A percentile compares a stretch with the other conserved stretches of the same genome.
Conservation (phyloP, 2,797 vertebrate species). For the Mastacembelus armatus region DNA sequence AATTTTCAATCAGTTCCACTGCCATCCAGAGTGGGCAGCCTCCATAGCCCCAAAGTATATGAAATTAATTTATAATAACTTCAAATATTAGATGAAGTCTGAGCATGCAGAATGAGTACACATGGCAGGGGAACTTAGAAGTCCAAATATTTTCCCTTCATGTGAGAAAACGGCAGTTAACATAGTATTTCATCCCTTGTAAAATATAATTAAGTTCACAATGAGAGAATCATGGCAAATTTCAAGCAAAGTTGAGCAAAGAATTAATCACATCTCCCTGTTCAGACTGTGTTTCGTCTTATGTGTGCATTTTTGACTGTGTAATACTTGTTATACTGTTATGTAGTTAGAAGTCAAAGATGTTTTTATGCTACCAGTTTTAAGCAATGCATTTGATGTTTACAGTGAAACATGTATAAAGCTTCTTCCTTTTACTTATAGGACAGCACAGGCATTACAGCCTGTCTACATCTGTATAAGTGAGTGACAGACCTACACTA, state of each 20-base stretch:
- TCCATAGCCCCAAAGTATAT: conserved; percentile 42
- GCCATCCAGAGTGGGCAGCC: conserved; percentile 25
- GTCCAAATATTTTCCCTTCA: conserved; percentile 55
- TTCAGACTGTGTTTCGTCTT: conserved; percentile 4
- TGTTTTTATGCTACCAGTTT: not conserved
- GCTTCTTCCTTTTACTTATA: not conserved
- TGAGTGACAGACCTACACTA: conserved; percentile 8
- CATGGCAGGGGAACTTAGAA: conserved; percentile 48
- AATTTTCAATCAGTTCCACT: conserved; percentile 69
- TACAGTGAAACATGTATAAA: not conserved
- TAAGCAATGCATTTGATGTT: not conserved
- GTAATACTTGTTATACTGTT: not conserved
- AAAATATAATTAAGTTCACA: conserved; percentile 71
- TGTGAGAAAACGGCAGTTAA: conserved; percentile 62
- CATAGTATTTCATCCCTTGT: conserved; percentile 63
- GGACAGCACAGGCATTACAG: not conserved
- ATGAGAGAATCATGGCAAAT: conserved; percentile 47
- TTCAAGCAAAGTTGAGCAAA: conserved; percentile 54
- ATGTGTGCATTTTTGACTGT: not conserved
- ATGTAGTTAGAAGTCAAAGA: not conserved
- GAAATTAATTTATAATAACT: conserved; percentile 78
- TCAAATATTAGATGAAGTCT: conserved; percentile 71
- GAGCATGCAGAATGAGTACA: conserved; percentile 37
- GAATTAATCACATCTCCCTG: conserved; percentile 36
- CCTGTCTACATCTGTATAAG: conserved; percentile 12